A percentile compares a stretch with the other conserved stretches of the same genome.
phyloP scores from a whole-genome alignment of 2,113 vertebrate genomes.

The Chaetorhynchus papuensis region DNA sequence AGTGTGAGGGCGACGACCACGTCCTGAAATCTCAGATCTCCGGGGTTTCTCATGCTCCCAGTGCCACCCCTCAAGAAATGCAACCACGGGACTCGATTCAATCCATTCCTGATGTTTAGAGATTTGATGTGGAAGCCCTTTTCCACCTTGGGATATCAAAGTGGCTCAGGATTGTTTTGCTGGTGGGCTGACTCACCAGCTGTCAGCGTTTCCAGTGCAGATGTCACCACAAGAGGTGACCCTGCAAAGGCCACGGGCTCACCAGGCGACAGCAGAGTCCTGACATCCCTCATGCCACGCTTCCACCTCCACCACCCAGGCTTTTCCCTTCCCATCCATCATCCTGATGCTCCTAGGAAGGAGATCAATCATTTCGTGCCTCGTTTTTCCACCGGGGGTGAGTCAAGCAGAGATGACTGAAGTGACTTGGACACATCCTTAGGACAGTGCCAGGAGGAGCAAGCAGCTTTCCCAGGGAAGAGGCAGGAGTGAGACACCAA shows the following conservation, averaged over 20 bases:
- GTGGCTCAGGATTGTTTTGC: not conserved
- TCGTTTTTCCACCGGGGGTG: conserved; percentile 13
- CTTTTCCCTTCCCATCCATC: conserved; percentile 8
- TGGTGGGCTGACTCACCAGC: not conserved
- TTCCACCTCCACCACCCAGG: not conserved
- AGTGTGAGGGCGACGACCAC: fast-evolving
- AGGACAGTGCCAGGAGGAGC: conserved; percentile 4
- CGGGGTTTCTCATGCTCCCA: not conserved
- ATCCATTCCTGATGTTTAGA: not conserved
- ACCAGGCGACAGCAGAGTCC: not conserved
- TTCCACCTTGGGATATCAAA: not conserved
- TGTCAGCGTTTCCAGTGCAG: not conserved
- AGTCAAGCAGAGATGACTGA: conserved; percentile 16
- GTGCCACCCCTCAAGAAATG: not conserved
- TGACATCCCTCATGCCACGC: not conserved
- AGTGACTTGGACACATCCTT: conserved; percentile 8
- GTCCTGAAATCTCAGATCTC: not conserved
- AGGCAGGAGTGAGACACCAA: not conserved
- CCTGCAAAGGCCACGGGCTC: not conserved
- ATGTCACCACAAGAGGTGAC: not conserved
- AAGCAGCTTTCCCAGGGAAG: not conserved
- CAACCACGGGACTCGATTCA: fast-evolving
- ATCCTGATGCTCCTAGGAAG: not conserved
- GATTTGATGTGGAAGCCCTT: not conserved
- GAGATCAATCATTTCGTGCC: not conserved